Evolutionary conservation across 37 sponge, comb jelly and placozoan genomes (phyloP), one percentile per base, ranked within the genome.

Genomic region (Mnemiopsis leidyi): DNA sequence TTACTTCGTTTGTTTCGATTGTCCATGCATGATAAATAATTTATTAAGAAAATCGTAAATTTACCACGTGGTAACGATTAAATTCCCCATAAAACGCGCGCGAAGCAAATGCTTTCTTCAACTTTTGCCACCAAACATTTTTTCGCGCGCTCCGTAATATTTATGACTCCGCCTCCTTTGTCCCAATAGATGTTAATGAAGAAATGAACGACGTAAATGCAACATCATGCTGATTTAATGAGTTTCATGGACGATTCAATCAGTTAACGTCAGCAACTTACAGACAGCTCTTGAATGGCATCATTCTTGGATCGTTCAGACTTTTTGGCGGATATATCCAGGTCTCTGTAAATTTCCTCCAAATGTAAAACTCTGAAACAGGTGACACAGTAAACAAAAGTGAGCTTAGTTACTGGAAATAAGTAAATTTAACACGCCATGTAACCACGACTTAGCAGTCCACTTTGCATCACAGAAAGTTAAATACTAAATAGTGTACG

Each of bases 301-400:
- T 77, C 79, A 20, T 9, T 31, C 33, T 34, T 77, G 1, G 26
- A 21, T 32, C 36, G 26, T 34, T 77, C 79, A 5, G 79, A 28
- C 32, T 77, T 77, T 32, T 32, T 77, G 26, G 79, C 26, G 9
- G 79, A 13, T 1, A 77, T 77, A 36, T 77, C 79, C 2, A 77
- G 79, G 35, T 77, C 79, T 32, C 79, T 1, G 79, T 77, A 34
- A 32, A 77, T 77, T 36, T 77, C 79, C 18, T 77, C 79, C 18
- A 77, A 77, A 32, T 77, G 79, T 32, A 77, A 32, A 1, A 77
- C 79, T 16, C 79, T 77, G 79, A 28, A 30, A 71, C 16, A 18
- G 73, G n/a, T n/a, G n/a, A n/a, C n/a, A n/a, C n/a, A n/a, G n/a
- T n/a, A n/a, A n/a, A n/a, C n/a, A n/a, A n/a, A n/a, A n/a, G n/a